Evolutionary conservation across 2,888 invertebrate genomes (phyloP).

Genomic region (Campoplex capitator): DNA sequence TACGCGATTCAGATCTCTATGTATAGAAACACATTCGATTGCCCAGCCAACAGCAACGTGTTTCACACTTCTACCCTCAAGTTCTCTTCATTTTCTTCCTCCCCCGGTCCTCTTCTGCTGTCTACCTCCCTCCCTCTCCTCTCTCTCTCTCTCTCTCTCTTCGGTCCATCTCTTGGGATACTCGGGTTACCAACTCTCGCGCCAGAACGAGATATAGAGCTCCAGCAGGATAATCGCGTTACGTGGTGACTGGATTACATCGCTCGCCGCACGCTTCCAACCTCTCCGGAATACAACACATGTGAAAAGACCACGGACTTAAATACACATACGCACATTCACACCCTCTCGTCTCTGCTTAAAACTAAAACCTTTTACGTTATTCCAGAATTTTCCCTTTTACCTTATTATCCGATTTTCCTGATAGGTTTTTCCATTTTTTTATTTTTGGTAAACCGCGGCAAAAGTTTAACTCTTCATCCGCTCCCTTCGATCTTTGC

Average conservation of each 20-base stretch:
- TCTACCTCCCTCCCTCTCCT: not conserved
- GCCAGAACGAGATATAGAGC: slow-evolving; percentile 63
- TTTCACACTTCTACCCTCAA: slow-evolving; percentile 55
- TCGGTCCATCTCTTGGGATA: slow-evolving; percentile 73
- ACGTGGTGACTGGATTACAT: slow-evolving; percentile 83
- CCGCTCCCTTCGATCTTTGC: not conserved
- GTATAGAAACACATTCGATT: slow-evolving; percentile 47
- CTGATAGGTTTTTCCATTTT: slow-evolving; percentile 18
- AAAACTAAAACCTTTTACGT: slow-evolving; percentile 43
- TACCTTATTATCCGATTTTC: slow-evolving; percentile 6
- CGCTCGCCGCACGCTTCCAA: slow-evolving; percentile 79
- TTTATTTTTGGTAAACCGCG: not conserved
- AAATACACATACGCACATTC: not conserved
- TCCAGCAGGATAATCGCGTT: slow-evolving; percentile 80
- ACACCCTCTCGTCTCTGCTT: slow-evolving; percentile 7
- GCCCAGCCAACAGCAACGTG: slow-evolving; percentile 42
- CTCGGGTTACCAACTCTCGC: slow-evolving; percentile 73
- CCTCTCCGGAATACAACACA: slow-evolving; percentile 59
- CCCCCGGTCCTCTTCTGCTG: slow-evolving; percentile 37
- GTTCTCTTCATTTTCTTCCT: slow-evolving; percentile 57
- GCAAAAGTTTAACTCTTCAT: not conserved
- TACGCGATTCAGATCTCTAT: slow-evolving; percentile 18
- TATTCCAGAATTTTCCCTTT: slow-evolving; percentile 23
- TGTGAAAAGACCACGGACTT: slow-evolving; percentile 35
- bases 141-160: slow-evolving; percentile 27